Evolutionary conservation across 2,888 invertebrate genomes (phyloP).

Genomic region (Eilema sororculum): DNA sequence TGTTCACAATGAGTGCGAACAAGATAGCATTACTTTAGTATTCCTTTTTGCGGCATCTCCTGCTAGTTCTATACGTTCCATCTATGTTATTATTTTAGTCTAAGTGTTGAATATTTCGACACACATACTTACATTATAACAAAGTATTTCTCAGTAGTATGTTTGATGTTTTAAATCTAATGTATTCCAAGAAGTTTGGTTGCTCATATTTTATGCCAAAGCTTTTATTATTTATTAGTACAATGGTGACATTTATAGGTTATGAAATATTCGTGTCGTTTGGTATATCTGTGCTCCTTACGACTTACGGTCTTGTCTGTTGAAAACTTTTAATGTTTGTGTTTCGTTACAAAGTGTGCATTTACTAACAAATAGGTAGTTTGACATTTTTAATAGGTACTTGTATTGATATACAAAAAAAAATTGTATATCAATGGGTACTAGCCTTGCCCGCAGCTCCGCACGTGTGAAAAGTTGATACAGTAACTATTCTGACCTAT

Average conservation of each 20-base stretch:
- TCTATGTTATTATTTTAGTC: background rate
- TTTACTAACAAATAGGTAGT: background rate
- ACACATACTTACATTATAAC: background rate
- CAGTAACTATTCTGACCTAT: too few species aligned
- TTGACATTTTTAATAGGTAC: background rate
- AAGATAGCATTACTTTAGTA: too few species aligned
- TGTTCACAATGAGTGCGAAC: too few species aligned
- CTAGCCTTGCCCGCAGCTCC: too few species aligned
- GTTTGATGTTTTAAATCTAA: conserved; percentile 15
- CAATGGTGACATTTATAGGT: conserved; percentile 23
- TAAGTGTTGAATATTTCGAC: background rate
- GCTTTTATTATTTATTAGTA: conserved; percentile 9
- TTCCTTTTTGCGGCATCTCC: too few species aligned
- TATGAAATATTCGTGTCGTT: conserved; percentile 14
- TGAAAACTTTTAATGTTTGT: background rate
- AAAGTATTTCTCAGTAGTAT: conserved; percentile 12
- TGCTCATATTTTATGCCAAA: conserved; percentile 13
- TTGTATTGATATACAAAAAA: too few species aligned
- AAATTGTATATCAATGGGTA: too few species aligned
- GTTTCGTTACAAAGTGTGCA: background rate
- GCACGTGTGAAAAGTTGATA: too few species aligned
- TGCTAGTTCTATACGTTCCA: too few species aligned
- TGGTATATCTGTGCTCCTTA: background rate
- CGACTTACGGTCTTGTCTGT: background rate
- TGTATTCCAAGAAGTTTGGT: conserved; percentile 20